Conservation (phyloP, 92 coral and sea anemone species). For the Phenganax subtilis region DNA sequence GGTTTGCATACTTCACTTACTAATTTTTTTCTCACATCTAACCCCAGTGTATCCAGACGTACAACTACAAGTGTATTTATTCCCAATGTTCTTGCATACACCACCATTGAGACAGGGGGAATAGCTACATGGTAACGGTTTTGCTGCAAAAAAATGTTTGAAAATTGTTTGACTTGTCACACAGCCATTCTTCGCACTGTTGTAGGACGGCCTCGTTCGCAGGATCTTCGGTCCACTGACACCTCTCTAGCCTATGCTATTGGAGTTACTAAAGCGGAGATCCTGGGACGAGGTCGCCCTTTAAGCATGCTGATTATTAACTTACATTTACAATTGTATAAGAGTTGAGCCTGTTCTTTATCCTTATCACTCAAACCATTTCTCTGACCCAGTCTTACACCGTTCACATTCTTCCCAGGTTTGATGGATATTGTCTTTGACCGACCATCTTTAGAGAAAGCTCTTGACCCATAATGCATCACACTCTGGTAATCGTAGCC, state of each 20-base stretch:
- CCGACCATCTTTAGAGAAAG: conserved; percentile 30
- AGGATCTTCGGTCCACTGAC: too few species aligned
- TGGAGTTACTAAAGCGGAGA: too few species aligned
- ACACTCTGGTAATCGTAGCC: conserved; percentile 29
- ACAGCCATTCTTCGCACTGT: not conserved
- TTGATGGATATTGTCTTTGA: not conserved
- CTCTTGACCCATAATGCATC: conserved; percentile 36
- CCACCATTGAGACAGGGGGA: conserved; percentile 1
- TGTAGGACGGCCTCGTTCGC: too few species aligned
- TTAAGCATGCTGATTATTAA: not conserved
- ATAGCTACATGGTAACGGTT: not conserved
- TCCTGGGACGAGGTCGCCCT: too few species aligned
- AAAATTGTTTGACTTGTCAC: too few species aligned
- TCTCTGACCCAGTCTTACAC: conserved; percentile 17
- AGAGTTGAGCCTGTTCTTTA: conserved; percentile 30
- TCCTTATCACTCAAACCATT: conserved; percentile 8
- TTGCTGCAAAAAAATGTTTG: not conserved
- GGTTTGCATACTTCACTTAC: too few species aligned
- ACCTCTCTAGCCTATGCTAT: too few species aligned
- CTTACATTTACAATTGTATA: conserved; percentile 20
- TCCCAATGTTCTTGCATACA: not conserved
- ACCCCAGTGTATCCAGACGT: conserved; percentile 21
- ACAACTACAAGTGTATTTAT: conserved; percentile 1
- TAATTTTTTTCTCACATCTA: not conserved
- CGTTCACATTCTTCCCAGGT: not conserved